These are phyloP conservation scores for Parauchenoglanis punctatus DNA, from an alignment of 2,797 vertebrate species.

Conservation along the genomic window DNA sequence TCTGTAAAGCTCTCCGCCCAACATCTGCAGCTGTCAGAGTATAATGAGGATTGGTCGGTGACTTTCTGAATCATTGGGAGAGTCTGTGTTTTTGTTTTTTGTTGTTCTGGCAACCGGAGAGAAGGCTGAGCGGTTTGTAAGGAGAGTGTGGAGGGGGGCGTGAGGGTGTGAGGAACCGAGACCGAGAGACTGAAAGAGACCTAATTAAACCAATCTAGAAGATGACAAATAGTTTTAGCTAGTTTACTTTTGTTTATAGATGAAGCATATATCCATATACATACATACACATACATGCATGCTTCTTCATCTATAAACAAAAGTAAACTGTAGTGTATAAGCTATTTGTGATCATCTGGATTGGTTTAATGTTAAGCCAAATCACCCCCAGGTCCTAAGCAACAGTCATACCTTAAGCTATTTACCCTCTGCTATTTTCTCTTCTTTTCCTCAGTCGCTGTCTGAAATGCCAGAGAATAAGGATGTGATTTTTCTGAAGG, in stretches of 20 bases:
- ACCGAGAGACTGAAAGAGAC: background rate
- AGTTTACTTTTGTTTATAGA: too few relatives aligned
- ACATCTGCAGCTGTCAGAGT: slow-evolving; percentile 41
- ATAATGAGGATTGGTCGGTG: slow-evolving; percentile 16
- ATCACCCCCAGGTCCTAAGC: background rate
- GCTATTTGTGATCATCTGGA: background rate
- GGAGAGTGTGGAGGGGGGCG: background rate
- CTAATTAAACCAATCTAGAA: too few relatives aligned
- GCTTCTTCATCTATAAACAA: background rate
- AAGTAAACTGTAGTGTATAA: background rate
- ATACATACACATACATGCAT: background rate
- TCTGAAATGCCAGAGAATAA: slow-evolving; percentile 54
- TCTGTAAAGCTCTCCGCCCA: background rate
- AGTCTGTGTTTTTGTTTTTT: slow-evolving; percentile 35
- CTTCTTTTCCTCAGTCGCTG: slow-evolving; percentile 67
- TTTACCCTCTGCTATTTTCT: background rate
- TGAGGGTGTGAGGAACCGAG: background rate
- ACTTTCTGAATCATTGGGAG: slow-evolving; percentile 11
- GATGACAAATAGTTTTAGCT: too few relatives aligned
- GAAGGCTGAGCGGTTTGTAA: background rate
- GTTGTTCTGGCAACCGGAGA: slow-evolving; percentile 38
- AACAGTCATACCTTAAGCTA: background rate
- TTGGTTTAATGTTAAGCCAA: too few relatives aligned
- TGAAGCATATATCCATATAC: too few relatives aligned
- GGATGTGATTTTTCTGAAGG: slow-evolving; percentile 87